phyloP scores from a whole-genome alignment of 2,797 vertebrate genomes.

The Enteromius anoplus region DNA sequence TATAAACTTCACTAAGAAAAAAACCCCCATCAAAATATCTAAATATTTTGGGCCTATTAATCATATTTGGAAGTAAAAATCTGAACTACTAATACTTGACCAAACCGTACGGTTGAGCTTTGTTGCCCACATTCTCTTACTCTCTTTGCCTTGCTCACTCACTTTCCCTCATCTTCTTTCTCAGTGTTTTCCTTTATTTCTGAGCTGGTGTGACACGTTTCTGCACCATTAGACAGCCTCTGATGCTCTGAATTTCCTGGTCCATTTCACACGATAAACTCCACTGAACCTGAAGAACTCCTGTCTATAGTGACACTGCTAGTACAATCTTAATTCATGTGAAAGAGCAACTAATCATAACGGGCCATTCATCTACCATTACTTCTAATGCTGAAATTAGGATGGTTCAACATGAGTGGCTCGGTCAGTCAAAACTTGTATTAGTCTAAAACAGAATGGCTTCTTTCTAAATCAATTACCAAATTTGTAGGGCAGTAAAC shows the following conservation, averaged over 20 bases:
- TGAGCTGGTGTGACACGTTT: slow-evolving; percentile 30
- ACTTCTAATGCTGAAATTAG: neutral
- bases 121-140: neutral
- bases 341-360: neutral
- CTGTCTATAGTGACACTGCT: slow-evolving; percentile 1
- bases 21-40: no score
- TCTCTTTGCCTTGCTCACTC: neutral
- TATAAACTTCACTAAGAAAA: neutral
- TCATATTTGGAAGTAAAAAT: neutral
- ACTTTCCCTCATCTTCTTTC: neutral
- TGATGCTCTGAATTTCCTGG: slow-evolving; percentile 31
- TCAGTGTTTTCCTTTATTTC: slow-evolving; percentile 24
- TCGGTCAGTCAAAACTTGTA: neutral
- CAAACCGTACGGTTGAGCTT: neutral
- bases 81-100: neutral
- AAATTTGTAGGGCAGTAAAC: slow-evolving; percentile 78
- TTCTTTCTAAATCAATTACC: slow-evolving; percentile 56
- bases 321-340: slow-evolving; percentile 22
- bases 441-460: neutral
- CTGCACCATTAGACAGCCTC: slow-evolving; percentile 37
- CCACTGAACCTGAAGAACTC: slow-evolving; percentile 20
- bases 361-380: neutral
- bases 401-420: neutral
- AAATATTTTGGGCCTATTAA: neutral
- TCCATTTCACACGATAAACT: slow-evolving; percentile 12